Base-by-base conservation (phyloP, 2,888 invertebrate genomes). In the Idaea straminata region DNA sequence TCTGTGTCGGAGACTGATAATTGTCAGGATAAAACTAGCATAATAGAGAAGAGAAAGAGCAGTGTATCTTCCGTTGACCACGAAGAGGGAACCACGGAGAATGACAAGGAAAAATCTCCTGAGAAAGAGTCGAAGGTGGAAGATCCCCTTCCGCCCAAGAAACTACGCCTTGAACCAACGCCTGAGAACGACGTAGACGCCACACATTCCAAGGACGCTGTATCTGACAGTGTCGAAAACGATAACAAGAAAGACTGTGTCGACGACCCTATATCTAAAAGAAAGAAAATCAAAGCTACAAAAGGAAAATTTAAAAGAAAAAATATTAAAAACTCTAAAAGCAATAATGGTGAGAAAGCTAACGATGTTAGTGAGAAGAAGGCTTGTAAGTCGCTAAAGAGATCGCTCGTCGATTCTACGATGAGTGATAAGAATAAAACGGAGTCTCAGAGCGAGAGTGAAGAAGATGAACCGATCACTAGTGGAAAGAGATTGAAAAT, bases 361-460 rank as follows among this genome's bases (percentile, higher is more conserved):
- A 87, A 69, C 70, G 80, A 76, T 73, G 47, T 47, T 4, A 80
- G 77, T 69, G 75, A 77, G 68, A 85, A 83, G 67, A 87, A 84
- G 76, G 76, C 75, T 36, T 83, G 78, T 74, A 91, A 89, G 77
- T 87, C 88, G 35, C 83, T 88, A 59, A 91, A 92, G 73, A 79
- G 92, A 68, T 85, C 90, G 35, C 74, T 91, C 36, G 75, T 88
- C 70, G 86, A 88, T 72, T 80, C 84, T 36, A 85, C 84, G 1
- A 74, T 86, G 73, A 87, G 91, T 81, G 91, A 91, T 74, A 89
- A 89, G 74, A 87, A 83, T 67, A 89, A 87, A 83, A 84, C 88
- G 59, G 92, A 93, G 86, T 93, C 91, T 84, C 92, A 92, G 71
- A 88, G 87, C 63, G 90, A 92, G 73, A 91, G 88, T 73, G 90